Evolutionary conservation across 92 coral and sea anemone species (phyloP).

Genomic region (Palythoa heliodiscus): DNA sequence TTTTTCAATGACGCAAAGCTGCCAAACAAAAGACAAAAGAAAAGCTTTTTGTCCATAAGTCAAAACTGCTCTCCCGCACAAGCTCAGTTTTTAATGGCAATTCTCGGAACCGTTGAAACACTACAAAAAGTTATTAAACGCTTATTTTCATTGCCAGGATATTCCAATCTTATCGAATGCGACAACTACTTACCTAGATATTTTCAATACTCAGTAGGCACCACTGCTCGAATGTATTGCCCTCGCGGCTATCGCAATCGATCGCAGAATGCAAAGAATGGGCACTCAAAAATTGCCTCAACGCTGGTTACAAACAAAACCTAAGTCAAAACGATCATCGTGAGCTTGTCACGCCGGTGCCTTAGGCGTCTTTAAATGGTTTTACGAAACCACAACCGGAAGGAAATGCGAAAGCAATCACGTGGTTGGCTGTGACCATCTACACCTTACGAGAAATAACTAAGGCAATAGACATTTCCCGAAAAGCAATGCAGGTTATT

Average conservation of each 20-base stretch:
- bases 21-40: not conserved
- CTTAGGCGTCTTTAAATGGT: not conserved
- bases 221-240: constrained; percentile 20
- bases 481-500: not conserved
- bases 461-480: not conserved
- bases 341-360: constrained; percentile 42
- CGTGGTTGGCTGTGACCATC: not conserved
- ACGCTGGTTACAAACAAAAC: constrained; percentile 8
- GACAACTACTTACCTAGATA: constrained; percentile 22
- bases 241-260: constrained; percentile 5
- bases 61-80: not conserved
- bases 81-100: not conserved
- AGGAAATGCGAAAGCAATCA: not conserved
- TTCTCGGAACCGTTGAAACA: not conserved
- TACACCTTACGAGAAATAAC: not conserved
- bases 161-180: constrained; percentile 29
- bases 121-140: not conserved
- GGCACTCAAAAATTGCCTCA: constrained; percentile 17
- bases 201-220: constrained; percentile 7
- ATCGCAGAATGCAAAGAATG: constrained; percentile 40
- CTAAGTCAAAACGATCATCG: not conserved
- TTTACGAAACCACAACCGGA: not conserved
- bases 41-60: not conserved
- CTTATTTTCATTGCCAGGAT: constrained; percentile 17
- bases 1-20: constrained; percentile 19